Evolutionary conservation across 1,140 invertebrate genomes (phyloP).

Genomic region (Philopotamus ludificatus): DNA sequence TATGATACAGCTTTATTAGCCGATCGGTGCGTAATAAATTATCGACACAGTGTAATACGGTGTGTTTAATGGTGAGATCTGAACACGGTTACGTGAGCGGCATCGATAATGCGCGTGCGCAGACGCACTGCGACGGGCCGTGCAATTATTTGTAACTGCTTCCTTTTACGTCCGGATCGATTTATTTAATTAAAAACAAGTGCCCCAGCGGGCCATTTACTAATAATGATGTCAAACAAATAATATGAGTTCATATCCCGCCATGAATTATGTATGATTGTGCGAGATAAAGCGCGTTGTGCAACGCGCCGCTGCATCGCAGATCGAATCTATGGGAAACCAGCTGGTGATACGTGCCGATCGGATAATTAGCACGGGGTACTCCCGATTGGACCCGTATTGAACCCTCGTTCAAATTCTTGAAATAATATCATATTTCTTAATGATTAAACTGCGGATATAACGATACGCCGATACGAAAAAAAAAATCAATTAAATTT

Average conservation of each 20-base stretch:
- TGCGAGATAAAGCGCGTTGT: not conserved
- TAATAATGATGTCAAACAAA: constrained; percentile 9
- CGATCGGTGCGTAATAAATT: no score
- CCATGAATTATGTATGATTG: constrained; percentile 1
- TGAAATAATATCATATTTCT: no score
- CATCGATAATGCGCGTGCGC: not conserved
- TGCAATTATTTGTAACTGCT: not conserved
- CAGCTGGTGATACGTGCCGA: no score
- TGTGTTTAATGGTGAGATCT: not conserved
- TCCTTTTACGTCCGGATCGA: constrained; percentile 7
- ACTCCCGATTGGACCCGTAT: no score
- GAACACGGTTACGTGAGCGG: not conserved
- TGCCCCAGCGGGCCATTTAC: constrained; percentile 4
- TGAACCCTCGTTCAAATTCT: no score
- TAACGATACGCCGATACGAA: no score
- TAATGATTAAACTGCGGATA: no score
- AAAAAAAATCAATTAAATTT: no score
- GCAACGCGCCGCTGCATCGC: not conserved
- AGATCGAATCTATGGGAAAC: no score
- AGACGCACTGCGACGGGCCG: not conserved
- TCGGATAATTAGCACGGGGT: no score
- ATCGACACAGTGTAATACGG: no score
- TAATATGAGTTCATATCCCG: not conserved
- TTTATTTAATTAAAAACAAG: constrained; percentile 13
- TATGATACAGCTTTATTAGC: no score